phyloP scores from a whole-genome alignment of 2,113 vertebrate species.

The Isichthys henryi region DNA sequence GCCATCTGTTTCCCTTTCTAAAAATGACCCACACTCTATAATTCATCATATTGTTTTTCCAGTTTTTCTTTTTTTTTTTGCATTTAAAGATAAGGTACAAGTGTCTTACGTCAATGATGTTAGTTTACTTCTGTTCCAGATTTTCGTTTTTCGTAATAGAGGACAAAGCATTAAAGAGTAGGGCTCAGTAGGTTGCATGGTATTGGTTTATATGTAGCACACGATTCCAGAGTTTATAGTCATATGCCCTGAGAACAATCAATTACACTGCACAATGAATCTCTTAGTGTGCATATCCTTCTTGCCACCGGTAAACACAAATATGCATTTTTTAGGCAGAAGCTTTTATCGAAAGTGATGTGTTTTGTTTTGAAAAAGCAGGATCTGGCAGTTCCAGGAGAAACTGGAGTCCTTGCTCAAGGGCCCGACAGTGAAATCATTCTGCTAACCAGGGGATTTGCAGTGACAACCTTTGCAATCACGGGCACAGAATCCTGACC shows the following conservation, averaged over 20 bases:
- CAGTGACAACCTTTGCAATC: neutral
- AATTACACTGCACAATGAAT: neutral
- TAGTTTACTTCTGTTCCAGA: neutral
- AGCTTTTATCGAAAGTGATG: neutral
- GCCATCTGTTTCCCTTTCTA: neutral
- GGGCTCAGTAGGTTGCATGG: neutral
- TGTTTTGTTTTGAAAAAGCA: neutral
- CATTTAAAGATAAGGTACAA: neutral
- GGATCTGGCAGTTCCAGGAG: neutral
- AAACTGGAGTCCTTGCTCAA: neutral
- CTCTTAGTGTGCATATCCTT: neutral
- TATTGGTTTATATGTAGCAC: neutral
- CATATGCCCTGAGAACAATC: neutral
- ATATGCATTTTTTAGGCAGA: neutral
- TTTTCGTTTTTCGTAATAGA: neutral
- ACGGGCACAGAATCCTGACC: neutral
- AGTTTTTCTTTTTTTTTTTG: neutral
- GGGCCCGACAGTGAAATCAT: neutral
- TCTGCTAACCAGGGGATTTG: neutral
- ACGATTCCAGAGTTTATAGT: neutral
- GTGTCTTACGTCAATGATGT: neutral
- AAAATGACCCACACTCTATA: neutral
- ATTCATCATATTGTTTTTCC: neutral
- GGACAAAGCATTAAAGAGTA: neutral
- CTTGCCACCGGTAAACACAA: neutral